Base-by-base conservation (phyloP, 2,113 vertebrate genomes). In the Entomyzon cyanotis region DNA sequence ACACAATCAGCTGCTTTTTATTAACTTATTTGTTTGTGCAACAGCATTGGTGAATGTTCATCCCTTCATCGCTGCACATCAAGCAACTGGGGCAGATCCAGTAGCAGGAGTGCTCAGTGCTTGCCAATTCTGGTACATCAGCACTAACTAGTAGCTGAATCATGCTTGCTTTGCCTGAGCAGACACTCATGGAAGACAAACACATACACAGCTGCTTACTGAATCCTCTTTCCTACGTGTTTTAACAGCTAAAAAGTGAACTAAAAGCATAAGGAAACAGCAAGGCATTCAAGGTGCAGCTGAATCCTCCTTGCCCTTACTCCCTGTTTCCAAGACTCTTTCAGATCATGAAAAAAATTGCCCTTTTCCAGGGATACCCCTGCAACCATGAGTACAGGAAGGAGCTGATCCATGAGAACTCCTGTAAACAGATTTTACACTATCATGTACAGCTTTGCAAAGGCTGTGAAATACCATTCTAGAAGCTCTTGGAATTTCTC, bases 1-100 rank as follows among this genome's bases (percentile, higher is more conserved):
- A 92, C 88, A 89, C 50, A 89, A 93, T 96, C 93, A 89, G 93
- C 90, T 94, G 94, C 64, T 93, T 94, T 95, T 94, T 96, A 96
- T 95, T 94, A 94, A 84, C 88, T 84, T 94, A 82, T 46, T 95
- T 95, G 87, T 92, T 96, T 96, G 86, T 84, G 94, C 92, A 94
- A 84, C 71, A 94, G 74, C 65, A 68, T 13, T 71, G 86, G 76
- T 95, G 83, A 95, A 89, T 89, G 64, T 92, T 92, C 88, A 70
- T 88, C 75, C 75, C 86, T 93, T 97, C 92, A 92, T 89, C 35
- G 0, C 93, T 82, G 73, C 80, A 94, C 77, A 94, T 93, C 83
- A 86, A 91, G 90, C 90, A 95, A 82, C 68, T 75, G 83, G 83
- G 92, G 41, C 94, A 90, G 88, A 93, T 77, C 69, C 83, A 96